These are phyloP conservation scores for Syncerus caffer DNA, from an alignment of 2,797 vertebrate genomes.

Conservation along the genomic window DNA sequence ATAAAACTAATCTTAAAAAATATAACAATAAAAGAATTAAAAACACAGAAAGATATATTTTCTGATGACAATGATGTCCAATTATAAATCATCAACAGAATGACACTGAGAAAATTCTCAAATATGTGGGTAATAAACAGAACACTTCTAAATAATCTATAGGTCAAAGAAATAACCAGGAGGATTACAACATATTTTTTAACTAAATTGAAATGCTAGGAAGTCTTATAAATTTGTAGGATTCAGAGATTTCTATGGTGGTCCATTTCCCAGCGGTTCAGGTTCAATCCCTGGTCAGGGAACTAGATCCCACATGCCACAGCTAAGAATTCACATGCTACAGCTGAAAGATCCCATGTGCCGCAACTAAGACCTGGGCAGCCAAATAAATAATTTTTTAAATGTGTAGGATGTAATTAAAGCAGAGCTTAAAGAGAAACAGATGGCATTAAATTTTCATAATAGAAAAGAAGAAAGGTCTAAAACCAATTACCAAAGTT, in stretches of 20 bases:
- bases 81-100: not conserved
- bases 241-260: not conserved
- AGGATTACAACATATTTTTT: not conserved
- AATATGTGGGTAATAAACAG: not conserved
- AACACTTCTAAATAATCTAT: not conserved
- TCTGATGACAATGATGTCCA: not conserved
- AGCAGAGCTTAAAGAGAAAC: not conserved
- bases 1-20: not conserved
- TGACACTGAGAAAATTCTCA: not conserved
- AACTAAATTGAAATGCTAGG: not conserved
- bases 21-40: not conserved
- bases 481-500: not conserved
- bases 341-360: not conserved
- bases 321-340: not conserved
- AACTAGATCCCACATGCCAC: not conserved
- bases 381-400: not conserved
- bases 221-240: not conserved
- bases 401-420: not conserved
- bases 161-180: not conserved
- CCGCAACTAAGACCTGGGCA: not conserved
- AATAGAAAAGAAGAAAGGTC: not conserved
- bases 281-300: not conserved
- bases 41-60: not conserved
- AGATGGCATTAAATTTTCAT: not conserved
- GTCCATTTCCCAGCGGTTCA: not conserved